A percentile compares a stretch with the other conserved stretches of the same genome.
Conservation (phyloP, 1,140 invertebrate genomes). For the Bombus ignitus region DNA sequence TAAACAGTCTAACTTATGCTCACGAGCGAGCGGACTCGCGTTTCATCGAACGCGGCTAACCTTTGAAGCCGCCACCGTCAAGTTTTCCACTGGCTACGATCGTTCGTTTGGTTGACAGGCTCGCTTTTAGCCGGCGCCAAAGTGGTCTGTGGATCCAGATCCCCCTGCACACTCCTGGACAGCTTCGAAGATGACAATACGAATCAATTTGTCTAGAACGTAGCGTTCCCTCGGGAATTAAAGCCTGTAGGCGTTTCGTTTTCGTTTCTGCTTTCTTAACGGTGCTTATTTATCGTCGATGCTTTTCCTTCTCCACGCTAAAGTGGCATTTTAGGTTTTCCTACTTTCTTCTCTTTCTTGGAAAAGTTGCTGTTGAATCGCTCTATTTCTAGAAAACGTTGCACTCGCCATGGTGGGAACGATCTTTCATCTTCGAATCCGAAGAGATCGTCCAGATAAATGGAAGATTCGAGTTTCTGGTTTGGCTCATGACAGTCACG, state of each 20-base stretch:
- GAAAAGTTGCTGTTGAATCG: too few species aligned
- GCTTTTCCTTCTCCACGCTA: not conserved
- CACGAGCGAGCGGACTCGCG: constrained; percentile 27
- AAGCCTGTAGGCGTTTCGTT: not conserved
- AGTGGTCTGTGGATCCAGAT: not conserved
- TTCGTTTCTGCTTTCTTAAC: not conserved
- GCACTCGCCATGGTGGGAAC: accelerated
- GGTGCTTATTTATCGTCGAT: not conserved
- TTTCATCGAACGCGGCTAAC: constrained; percentile 34
- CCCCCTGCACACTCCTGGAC: not conserved
- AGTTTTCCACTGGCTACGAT: constrained; percentile 27
- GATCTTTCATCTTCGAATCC: too few species aligned
- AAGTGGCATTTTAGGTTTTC: not conserved
- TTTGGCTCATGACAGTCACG: not conserved
- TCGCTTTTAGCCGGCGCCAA: constrained; percentile 33
- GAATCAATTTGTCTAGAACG: constrained; percentile 3
- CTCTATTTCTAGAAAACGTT: not conserved
- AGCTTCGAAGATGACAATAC: constrained; percentile 1
- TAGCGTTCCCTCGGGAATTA: not conserved
- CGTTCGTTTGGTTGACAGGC: constrained; percentile 55
- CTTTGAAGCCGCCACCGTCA: constrained; percentile 46
- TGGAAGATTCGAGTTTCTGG: not conserved
- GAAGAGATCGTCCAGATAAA: not conserved
- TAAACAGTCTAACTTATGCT: constrained; percentile 52
- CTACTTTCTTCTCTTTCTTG: too few species aligned